A percentile compares a stretch with the other conserved stretches of the same genome.
These are phyloP conservation scores for Scytalopus superciliaris DNA, from an alignment of 2,113 vertebrate genomes.

Conservation along the genomic window DNA sequence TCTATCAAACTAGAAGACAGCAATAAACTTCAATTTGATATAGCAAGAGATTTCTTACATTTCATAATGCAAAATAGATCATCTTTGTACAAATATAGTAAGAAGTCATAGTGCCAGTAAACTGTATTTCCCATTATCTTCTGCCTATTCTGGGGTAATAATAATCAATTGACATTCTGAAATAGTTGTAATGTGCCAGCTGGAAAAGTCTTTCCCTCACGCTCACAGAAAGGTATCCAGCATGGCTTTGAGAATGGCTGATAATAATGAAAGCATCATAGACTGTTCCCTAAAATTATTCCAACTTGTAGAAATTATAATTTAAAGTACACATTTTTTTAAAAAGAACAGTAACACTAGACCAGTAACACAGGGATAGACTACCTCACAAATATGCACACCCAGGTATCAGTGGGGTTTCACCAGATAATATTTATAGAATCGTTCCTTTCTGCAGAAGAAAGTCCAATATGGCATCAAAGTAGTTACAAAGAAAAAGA, in stretches of 20 bases:
- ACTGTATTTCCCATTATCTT: not conserved
- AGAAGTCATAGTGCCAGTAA: not conserved
- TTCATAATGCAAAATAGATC: not conserved
- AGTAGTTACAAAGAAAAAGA: not conserved
- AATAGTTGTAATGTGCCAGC: not conserved
- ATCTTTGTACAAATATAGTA: not conserved
- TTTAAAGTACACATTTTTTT: not conserved
- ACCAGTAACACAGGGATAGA: not conserved
- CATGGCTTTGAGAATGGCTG: not conserved
- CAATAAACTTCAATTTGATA: constrained; percentile 19
- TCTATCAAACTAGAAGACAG: not conserved
- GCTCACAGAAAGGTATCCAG: not conserved
- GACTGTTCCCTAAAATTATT: no score
- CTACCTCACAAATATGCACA: not conserved
- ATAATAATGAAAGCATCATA: no score
- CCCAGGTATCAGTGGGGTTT: not conserved
- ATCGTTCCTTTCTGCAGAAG: not conserved
- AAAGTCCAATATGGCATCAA: not conserved
- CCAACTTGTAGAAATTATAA: not conserved
- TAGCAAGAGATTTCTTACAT: not conserved
- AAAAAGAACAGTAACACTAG: not conserved
- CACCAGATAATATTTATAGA: not conserved
- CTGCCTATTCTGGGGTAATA: not conserved
- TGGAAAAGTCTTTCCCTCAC: not conserved
- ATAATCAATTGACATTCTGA: not conserved